phyloP scores from a whole-genome alignment of 2,113 vertebrate species.

The Dolichallabes microphthalmus region DNA sequence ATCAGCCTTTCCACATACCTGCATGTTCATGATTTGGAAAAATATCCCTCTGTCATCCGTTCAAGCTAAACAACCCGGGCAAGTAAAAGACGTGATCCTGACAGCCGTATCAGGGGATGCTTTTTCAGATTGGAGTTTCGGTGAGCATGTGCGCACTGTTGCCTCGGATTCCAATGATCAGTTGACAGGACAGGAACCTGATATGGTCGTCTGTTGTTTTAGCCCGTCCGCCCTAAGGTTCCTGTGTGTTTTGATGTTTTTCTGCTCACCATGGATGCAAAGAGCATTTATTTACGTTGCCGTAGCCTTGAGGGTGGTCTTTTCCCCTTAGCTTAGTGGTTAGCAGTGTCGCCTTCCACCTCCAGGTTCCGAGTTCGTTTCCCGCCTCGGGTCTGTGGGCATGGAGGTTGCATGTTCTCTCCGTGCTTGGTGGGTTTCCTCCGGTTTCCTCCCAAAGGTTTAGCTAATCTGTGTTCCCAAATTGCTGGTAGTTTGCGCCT shows the following conservation, averaged over 20 bases:
- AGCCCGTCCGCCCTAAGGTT: neutral
- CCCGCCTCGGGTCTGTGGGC: too few species aligned
- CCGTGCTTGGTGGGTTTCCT: too few species aligned
- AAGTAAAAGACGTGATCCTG: neutral
- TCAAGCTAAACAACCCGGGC: neutral
- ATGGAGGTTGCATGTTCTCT: too few species aligned
- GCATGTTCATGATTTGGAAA: neutral
- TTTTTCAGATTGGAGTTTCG: neutral
- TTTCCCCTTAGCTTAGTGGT: too few species aligned
- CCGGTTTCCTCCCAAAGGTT: too few species aligned
- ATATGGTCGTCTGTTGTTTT: neutral
- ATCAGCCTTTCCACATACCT: neutral
- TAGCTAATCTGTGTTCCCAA: too few species aligned
- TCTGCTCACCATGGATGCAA: neutral
- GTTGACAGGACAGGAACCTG: neutral
- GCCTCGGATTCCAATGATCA: neutral
- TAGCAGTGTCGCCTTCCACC: too few species aligned
- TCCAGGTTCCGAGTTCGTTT: too few species aligned
- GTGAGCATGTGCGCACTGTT: neutral
- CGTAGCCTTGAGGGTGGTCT: neutral
- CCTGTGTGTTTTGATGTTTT: neutral
- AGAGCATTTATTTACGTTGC: neutral
- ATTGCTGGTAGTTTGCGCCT: too few species aligned
- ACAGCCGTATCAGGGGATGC: neutral
- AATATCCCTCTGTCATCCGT: neutral